Conservation (phyloP, 2,888 invertebrate species). For the Nemapogon koenigi region DNA sequence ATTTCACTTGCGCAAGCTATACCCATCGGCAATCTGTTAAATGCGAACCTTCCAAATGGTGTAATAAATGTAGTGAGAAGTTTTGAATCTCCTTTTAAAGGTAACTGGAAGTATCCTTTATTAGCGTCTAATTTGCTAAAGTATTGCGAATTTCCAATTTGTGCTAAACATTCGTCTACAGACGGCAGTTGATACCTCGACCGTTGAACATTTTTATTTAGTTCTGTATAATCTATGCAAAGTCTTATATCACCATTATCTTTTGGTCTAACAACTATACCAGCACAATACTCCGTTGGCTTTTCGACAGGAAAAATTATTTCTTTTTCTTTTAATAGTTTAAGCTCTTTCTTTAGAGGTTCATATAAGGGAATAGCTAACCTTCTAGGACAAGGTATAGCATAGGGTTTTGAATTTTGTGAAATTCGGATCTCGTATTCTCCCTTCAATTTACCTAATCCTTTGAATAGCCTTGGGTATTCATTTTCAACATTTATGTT, state of each 20-base stretch:
- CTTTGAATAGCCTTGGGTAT: too few species aligned
- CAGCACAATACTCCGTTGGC: conserved; percentile 6
- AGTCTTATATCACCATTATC: conserved; percentile 5
- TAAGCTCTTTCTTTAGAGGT: not conserved
- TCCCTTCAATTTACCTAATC: too few species aligned
- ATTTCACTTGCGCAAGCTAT: too few species aligned
- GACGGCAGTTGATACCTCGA: conserved; percentile 6
- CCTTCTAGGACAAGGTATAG: conserved; percentile 2
- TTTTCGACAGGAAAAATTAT: conserved; percentile 8
- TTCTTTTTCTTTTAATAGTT: not conserved
- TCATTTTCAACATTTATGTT: too few species aligned
- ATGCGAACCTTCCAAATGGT: conserved; percentile 16
- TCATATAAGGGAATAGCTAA: not conserved
- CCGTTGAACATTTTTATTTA: conserved; percentile 9
- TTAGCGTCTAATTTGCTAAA: conserved; percentile 15
- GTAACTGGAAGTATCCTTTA: conserved; percentile 13
- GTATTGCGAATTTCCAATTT: conserved; percentile 3
- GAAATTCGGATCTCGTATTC: too few species aligned
- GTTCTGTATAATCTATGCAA: conserved; percentile 10
- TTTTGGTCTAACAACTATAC: conserved; percentile 9
- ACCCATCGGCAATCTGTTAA: conserved; percentile 14
- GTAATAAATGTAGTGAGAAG: conserved; percentile 14
- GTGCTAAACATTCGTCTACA: conserved; percentile 7
- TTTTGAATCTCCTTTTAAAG: conserved; percentile 10
- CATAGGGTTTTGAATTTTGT: conserved; percentile 8